Evolutionary conservation across 2,797 vertebrate genomes (phyloP).

Genomic region (Garrulus glandarius): DNA sequence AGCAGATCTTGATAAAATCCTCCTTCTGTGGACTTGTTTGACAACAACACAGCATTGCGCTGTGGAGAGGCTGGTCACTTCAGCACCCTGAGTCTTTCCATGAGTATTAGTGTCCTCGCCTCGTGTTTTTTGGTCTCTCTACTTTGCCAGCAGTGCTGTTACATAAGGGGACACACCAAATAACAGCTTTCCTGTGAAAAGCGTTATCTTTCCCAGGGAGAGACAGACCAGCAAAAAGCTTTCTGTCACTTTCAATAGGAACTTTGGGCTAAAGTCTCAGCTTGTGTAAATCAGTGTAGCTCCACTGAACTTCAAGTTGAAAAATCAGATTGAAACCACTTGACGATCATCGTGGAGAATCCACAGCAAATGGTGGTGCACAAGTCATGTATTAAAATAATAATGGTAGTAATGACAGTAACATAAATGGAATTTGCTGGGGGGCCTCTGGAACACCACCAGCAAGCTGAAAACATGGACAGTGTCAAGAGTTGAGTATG

Average conservation of each 20-base stretch:
- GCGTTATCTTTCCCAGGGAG: background rate
- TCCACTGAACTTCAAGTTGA: background rate
- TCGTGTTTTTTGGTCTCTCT: background rate
- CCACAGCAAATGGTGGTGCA: background rate
- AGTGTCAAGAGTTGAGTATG: background rate
- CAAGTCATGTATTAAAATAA: background rate
- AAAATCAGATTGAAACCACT: background rate
- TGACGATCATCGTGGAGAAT: background rate
- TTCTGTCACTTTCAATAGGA: conserved; percentile 1
- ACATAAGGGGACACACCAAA: background rate
- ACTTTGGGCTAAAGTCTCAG: background rate
- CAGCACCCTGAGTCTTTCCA: background rate
- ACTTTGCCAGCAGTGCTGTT: background rate
- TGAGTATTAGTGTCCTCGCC: background rate
- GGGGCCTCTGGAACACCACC: background rate
- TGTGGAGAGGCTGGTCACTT: background rate
- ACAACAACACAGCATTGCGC: background rate
- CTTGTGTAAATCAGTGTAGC: background rate
- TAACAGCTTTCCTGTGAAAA: conserved; percentile 43
- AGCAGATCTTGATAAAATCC: background rate
- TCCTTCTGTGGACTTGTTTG: background rate
- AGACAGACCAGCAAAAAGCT: conserved; percentile 15
- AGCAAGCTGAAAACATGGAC: background rate
- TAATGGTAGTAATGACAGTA: background rate
- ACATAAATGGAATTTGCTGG: background rate